These are phyloP conservation scores for Pseudochirops cupreus DNA, from an alignment of 2,797 vertebrate genomes.

Conservation along the genomic window DNA sequence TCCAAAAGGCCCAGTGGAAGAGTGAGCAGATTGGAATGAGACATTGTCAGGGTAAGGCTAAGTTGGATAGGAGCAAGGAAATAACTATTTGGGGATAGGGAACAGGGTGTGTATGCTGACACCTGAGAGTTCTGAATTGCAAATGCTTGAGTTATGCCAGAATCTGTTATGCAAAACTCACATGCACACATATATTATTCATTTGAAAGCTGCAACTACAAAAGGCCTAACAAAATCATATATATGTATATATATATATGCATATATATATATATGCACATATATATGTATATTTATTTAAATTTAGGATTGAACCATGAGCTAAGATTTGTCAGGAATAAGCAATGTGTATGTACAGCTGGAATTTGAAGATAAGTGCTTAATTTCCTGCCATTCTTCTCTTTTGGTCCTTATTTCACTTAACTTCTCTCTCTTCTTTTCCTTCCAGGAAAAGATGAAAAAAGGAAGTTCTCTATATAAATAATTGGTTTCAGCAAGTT, in stretches of 20 bases:
- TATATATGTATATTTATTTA: constrained; percentile 26
- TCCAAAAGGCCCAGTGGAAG: not conserved
- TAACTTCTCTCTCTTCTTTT: constrained; percentile 32
- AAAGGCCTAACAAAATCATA: constrained; percentile 18
- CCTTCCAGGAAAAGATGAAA: constrained; percentile 32
- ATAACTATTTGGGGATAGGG: not conserved
- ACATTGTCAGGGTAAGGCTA: not conserved
- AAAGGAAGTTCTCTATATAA: constrained; percentile 42
- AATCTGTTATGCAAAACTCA: not conserved
- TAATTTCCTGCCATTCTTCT: constrained; percentile 71
- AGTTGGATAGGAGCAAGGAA: not conserved
- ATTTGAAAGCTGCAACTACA: not conserved
- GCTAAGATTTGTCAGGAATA: constrained; percentile 55
- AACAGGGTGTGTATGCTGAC: not conserved
- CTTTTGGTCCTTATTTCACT: constrained; percentile 19
- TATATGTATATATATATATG: not conserved
- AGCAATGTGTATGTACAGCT: constrained; percentile 56
- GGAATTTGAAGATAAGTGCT: constrained; percentile 76
- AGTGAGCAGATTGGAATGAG: not conserved
- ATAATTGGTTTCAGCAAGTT: constrained; percentile 25
- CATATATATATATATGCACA: not conserved
- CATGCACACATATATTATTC: constrained; percentile 12
- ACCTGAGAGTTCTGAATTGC: not conserved
- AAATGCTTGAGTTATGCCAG: not conserved
- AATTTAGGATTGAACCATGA: constrained; percentile 43